Conservation (phyloP, 2,888 invertebrate genomes). For the Microctonus aethiopoides region DNA sequence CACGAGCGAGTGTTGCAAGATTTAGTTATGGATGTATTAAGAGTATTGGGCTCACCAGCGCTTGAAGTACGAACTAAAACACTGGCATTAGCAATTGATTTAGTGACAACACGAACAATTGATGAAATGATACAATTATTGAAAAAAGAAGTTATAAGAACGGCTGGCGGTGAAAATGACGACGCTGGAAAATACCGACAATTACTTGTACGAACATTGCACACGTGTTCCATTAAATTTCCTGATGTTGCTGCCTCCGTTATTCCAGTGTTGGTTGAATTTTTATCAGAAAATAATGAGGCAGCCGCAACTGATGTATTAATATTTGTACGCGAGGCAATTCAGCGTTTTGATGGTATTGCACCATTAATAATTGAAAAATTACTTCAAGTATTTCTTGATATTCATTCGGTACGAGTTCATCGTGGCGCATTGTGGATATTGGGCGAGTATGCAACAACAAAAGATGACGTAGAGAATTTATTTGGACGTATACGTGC, state of each 20-base stretch:
- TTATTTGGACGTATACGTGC: conserved; percentile 82
- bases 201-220: conserved; percentile 92
- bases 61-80: conserved; percentile 94
- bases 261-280: conserved; percentile 94
- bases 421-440: conserved; percentile 97
- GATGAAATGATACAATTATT: conserved; percentile 94
- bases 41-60: conserved; percentile 88
- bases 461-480: conserved; percentile 79
- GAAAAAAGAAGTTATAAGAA: conserved; percentile 93
- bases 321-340: conserved; percentile 95
- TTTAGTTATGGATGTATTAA: conserved; percentile 96
- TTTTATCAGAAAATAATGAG: conserved; percentile 89
- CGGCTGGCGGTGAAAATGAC: conserved; percentile 90
- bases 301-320: conserved; percentile 94
- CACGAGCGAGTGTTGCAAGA: conserved; percentile 90
- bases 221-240: conserved; percentile 93
- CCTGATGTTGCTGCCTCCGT: conserved; percentile 95
- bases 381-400: conserved; percentile 73
- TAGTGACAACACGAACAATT: conserved; percentile 91
- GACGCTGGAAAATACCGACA: conserved; percentile 96
- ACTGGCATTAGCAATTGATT: conserved; percentile 83
- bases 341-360: conserved; percentile 89
- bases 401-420: conserved; percentile 90
- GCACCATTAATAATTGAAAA: conserved; percentile 83
- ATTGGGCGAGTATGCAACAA: conserved; percentile 93